phyloP scores from a whole-genome alignment of 30 jellyfish, hydroid and myxozoan genomes.

The Aurelia aurita region DNA sequence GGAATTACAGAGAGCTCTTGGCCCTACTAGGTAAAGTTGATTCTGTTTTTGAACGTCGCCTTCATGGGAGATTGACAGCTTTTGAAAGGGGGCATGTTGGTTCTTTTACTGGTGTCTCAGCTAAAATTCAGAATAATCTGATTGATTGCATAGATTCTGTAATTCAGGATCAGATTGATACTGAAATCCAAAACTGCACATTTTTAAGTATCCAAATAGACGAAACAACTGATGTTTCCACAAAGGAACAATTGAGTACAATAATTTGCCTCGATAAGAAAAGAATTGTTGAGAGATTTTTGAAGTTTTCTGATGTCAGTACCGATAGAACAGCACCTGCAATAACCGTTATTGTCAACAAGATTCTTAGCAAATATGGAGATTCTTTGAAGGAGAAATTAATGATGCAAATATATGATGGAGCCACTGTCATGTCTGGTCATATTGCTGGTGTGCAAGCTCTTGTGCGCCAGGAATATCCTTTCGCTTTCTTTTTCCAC shows the following conservation, averaged over 20 bases:
- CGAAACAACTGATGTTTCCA: slow-evolving; percentile 38
- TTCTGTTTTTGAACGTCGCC: too few relatives aligned
- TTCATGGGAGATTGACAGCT: too few relatives aligned
- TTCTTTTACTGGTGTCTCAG: slow-evolving; percentile 40
- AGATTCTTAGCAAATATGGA: slow-evolving; percentile 9
- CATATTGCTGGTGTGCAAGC: slow-evolving; percentile 53
- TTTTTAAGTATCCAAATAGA: slow-evolving; percentile 40
- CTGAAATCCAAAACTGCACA: background rate
- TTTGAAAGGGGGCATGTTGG: slow-evolving; percentile 26
- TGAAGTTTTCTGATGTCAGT: too few relatives aligned
- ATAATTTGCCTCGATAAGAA: slow-evolving; percentile 21
- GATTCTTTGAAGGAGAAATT: slow-evolving; percentile 12
- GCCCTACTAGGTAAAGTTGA: too few relatives aligned
- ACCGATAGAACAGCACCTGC: too few relatives aligned
- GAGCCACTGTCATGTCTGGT: slow-evolving; percentile 34
- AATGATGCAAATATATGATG: slow-evolving; percentile 37
- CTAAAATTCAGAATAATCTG: too few relatives aligned
- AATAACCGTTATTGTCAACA: slow-evolving; percentile 34
- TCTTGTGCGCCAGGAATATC: slow-evolving; percentile 42
- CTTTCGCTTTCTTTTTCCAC: slow-evolving; percentile 3
- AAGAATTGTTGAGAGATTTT: slow-evolving; percentile 12
- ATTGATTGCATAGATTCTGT: too few relatives aligned
- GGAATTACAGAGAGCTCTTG: too few relatives aligned
- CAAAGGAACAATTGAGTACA: too few relatives aligned
- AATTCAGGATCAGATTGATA: too few relatives aligned